A percentile compares a stretch with the other conserved stretches of the same genome.
Conservation (phyloP, 2,113 vertebrate genomes). For the Lepus europaeus region DNA sequence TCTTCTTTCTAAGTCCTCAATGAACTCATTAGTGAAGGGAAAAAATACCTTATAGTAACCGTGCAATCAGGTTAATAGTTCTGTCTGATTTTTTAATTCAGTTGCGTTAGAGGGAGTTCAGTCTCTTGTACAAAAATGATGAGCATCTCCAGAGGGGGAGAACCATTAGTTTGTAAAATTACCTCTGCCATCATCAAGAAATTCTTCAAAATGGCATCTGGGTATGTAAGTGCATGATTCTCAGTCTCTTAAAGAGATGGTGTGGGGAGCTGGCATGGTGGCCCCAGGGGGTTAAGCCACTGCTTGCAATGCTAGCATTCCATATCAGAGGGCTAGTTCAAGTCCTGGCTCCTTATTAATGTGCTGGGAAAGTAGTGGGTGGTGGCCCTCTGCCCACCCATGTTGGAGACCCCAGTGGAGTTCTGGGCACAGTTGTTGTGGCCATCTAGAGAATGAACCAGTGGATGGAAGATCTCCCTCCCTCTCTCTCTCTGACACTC, state of each 20-base stretch:
- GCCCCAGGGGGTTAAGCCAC: no score
- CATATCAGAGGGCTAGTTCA: no score
- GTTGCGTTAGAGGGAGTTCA: neutral
- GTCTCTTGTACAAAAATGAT: conserved; percentile 19
- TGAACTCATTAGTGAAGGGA: neutral
- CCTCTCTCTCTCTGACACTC: no score
- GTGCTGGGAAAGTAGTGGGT: no score
- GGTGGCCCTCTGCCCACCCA: no score
- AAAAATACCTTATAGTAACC: neutral
- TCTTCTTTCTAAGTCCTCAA: conserved; percentile 9
- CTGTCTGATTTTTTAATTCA: neutral
- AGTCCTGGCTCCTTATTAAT: no score
- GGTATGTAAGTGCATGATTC: neutral
- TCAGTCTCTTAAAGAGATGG: neutral
- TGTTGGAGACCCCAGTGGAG: no score
- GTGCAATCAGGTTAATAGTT: neutral
- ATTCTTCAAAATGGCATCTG: neutral
- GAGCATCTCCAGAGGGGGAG: neutral
- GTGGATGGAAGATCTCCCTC: no score
- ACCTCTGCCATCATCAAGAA: neutral
- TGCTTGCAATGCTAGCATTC: no score
- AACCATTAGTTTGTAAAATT: neutral
- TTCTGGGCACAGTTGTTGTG: no score
- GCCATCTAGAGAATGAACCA: no score
- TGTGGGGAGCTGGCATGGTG: no score